Evolutionary conservation across 2,888 invertebrate genomes (phyloP).

Genomic region (Meiosimyza platycephala): DNA sequence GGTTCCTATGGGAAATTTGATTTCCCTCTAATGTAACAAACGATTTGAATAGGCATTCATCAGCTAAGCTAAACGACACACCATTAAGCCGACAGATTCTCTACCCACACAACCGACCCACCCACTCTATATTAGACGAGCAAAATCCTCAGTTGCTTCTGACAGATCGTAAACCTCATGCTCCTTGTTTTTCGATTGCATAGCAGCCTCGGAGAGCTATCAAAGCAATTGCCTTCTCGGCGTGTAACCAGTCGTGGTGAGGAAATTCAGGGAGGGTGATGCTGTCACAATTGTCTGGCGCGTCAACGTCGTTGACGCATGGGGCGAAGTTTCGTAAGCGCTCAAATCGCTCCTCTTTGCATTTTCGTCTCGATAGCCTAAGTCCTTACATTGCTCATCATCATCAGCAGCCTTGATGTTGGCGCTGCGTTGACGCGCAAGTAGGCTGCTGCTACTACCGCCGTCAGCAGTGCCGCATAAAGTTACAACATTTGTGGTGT

Average conservation of each 20-base stretch:
- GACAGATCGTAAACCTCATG: not conserved
- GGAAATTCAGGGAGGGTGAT: conserved; percentile 54
- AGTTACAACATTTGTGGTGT: conserved; percentile 33
- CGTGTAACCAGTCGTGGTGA: conserved; percentile 52
- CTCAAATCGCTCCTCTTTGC: conserved; percentile 25
- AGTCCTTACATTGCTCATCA: conserved; percentile 41
- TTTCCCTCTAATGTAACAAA: too few species aligned
- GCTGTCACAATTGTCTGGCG: conserved; percentile 55
- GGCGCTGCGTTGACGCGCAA: conserved; percentile 41
- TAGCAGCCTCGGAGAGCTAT: conserved; percentile 42
- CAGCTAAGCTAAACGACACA: too few species aligned
- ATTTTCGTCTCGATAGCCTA: conserved; percentile 45
- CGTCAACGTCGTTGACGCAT: conserved; percentile 34
- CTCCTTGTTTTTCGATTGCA: conserved; percentile 1
- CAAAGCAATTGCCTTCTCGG: conserved; percentile 54
- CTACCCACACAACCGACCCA: not conserved
- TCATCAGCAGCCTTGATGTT: conserved; percentile 38
- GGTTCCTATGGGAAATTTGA: not conserved
- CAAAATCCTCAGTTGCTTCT: conserved; percentile 2
- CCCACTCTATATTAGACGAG: conserved; percentile 3
- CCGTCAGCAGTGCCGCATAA: conserved; percentile 10
- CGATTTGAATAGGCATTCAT: too few species aligned
- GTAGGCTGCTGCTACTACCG: conserved; percentile 35
- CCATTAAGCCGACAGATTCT: too few species aligned
- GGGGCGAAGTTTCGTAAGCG: conserved; percentile 26